Conservation (phyloP, 2,113 vertebrate genomes). For the Brevimyrus niger region DNA sequence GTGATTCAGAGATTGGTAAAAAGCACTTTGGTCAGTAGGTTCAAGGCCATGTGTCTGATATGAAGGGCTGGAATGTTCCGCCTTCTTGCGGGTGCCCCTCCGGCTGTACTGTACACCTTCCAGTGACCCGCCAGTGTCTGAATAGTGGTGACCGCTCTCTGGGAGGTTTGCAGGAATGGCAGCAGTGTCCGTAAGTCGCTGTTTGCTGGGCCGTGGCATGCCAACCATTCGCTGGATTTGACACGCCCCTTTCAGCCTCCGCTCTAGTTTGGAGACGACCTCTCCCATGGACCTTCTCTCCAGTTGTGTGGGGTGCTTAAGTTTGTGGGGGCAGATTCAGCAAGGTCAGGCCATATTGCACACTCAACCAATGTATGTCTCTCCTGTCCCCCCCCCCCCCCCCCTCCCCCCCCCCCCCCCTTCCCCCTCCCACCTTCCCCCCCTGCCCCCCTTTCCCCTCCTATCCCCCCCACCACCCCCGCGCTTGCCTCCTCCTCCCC, state of each 20-base stretch:
- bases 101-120: neutral
- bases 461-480: too few species aligned
- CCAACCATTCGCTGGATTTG: neutral
- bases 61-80: neutral
- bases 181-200: neutral
- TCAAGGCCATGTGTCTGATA: neutral
- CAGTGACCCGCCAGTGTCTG: neutral
- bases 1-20: neutral
- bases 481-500: too few species aligned
- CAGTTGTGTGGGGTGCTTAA: neutral
- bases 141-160: neutral
- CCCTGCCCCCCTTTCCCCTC: too few species aligned
- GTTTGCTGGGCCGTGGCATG: neutral
- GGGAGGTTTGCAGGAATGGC: neutral
- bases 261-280: neutral
- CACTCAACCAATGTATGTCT: neutral
- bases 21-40: neutral
- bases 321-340: neutral
- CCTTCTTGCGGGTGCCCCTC: neutral
- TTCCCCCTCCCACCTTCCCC: too few species aligned
- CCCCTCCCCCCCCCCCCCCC: too few species aligned
- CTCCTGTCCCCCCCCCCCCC: too few species aligned
- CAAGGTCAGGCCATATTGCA: neutral
- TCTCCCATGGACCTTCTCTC: neutral
- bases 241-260: neutral